These are phyloP conservation scores for Sebastolobus alascanus DNA, from an alignment of 2,797 vertebrate genomes.

Conservation along the genomic window DNA sequence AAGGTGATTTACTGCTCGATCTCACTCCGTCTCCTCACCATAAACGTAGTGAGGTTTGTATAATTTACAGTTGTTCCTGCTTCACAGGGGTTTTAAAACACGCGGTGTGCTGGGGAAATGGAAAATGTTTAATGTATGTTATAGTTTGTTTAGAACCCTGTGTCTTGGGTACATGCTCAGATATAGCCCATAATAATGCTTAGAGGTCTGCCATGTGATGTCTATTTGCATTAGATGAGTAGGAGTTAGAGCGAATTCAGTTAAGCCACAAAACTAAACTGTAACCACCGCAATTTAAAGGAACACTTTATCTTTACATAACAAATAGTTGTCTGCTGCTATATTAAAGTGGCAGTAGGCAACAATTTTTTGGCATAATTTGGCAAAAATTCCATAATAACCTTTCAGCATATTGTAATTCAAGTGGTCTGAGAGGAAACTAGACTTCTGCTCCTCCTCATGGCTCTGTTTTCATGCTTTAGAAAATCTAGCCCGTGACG, in stretches of 20 bases:
- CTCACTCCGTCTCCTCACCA: constrained; percentile 9
- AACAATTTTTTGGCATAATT: too few relatives aligned
- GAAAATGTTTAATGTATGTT: constrained; percentile 28
- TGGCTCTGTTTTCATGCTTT: too few relatives aligned
- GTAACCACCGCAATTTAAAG: not conserved
- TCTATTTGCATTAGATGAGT: not conserved
- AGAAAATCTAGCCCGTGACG: too few relatives aligned
- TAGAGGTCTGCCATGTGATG: not conserved
- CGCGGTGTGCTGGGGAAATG: not conserved
- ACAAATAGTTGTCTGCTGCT: too few relatives aligned
- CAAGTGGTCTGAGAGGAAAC: too few relatives aligned
- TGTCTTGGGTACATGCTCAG: not conserved
- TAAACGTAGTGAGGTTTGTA: constrained; percentile 40
- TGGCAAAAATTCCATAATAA: too few relatives aligned
- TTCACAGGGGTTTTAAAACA: constrained; percentile 40
- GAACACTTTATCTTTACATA: not conserved
- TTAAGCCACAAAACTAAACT: not conserved
- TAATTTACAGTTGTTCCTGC: constrained; percentile 50
- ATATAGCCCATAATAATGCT: not conserved
- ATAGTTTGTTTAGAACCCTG: constrained; percentile 20
- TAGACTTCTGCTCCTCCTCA: too few relatives aligned
- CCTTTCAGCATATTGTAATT: too few relatives aligned
- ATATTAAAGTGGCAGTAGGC: too few relatives aligned
- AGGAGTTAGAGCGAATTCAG: not conserved
- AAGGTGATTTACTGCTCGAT: constrained; percentile 26